phyloP scores from a whole-genome alignment of 2,888 invertebrate genomes.

The Caenorhabditis wallacei region DNA sequence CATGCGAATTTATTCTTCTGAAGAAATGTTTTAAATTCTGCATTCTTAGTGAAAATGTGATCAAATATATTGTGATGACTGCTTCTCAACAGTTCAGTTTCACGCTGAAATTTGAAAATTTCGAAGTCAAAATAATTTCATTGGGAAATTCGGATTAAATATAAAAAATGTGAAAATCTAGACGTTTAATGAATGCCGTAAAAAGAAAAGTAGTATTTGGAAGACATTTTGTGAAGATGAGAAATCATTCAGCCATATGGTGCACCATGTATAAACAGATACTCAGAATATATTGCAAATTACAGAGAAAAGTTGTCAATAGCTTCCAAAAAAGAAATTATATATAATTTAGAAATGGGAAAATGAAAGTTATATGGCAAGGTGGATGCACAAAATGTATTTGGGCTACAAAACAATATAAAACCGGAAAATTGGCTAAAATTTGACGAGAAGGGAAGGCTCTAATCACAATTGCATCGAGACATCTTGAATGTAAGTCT shows the following conservation, averaged over 20 bases:
- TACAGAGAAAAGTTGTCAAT: constrained; percentile 1
- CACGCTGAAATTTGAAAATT: background rate
- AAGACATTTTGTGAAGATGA: background rate
- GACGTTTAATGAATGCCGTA: background rate
- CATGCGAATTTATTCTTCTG: constrained; percentile 5
- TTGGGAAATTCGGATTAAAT: background rate
- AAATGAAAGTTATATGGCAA: constrained; percentile 46
- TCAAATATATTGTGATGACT: background rate
- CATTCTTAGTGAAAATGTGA: background rate
- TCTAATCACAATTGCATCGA: constrained; percentile 43
- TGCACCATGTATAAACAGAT: constrained; percentile 15
- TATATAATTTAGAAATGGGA: background rate
- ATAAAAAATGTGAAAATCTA: background rate
- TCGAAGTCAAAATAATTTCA: background rate
- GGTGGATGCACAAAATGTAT: constrained; percentile 50
- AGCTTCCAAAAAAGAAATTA: background rate
- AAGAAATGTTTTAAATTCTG: background rate
- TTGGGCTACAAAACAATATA: background rate
- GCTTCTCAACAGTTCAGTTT: constrained; percentile 7
- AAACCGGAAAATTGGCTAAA: constrained; percentile 32
- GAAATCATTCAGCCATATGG: constrained; percentile 15
- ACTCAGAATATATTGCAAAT: constrained; percentile 21
- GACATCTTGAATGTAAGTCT: constrained; percentile 14
- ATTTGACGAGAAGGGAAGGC: background rate
- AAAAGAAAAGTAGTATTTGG: background rate